Percentiles rank a stretch among this genome's conserved stretches.
Evolutionary conservation across 2,797 vertebrate species (phyloP).

Genomic region (Fratercula arctica): DNA sequence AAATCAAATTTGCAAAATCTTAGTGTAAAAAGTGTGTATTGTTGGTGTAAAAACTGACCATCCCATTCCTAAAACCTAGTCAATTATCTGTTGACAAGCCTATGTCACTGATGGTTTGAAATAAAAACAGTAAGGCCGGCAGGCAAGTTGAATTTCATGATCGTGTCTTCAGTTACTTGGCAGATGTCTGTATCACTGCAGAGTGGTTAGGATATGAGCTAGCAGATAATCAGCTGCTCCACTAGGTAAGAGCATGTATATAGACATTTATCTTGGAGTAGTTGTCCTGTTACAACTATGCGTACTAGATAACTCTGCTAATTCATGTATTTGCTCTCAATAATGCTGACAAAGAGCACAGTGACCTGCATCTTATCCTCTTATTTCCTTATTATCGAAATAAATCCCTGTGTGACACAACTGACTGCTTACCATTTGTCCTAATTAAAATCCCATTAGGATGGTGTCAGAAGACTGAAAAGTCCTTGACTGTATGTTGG

Average conservation of each 20-base stretch:
- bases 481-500: background rate
- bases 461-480: background rate
- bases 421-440: constrained; percentile 40
- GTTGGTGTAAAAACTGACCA: background rate
- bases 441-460: constrained; percentile 53
- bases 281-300: background rate
- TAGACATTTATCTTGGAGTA: background rate
- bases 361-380: background rate
- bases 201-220: background rate
- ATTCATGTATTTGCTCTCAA: background rate
- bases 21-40: background rate
- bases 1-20: background rate
- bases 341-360: background rate
- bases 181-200: background rate
- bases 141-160: background rate
- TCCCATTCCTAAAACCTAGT: background rate
- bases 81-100: background rate
- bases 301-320: background rate
- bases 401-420: background rate
- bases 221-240: background rate
- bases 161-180: background rate
- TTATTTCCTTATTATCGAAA: background rate
- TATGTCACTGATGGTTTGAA: background rate
- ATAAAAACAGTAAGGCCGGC: background rate
- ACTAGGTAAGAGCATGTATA: background rate